A percentile compares a stretch with the other conserved stretches of the same genome.
These are phyloP conservation scores for Chionodraco myersi DNA, from an alignment of 2,113 vertebrate genomes.

Conservation along the genomic window DNA sequence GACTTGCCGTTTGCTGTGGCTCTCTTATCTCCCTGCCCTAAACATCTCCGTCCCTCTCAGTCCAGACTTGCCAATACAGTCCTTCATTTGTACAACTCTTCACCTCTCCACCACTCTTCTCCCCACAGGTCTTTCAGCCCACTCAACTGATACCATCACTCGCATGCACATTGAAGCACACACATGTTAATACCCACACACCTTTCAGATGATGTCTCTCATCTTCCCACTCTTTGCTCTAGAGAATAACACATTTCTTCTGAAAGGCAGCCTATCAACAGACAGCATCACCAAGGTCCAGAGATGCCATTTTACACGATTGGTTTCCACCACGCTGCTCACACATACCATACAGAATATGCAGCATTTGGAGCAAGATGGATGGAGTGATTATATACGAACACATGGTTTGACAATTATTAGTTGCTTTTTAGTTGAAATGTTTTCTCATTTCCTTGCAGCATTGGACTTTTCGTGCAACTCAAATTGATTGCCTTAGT, in stretches of 20 bases:
- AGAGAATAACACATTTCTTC: constrained; percentile 27
- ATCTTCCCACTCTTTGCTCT: neutral
- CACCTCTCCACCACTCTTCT: constrained; percentile 31
- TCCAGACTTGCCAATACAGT: constrained; percentile 42
- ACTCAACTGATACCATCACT: constrained; percentile 12
- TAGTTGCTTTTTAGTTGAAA: constrained; percentile 71
- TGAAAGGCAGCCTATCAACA: constrained; percentile 13
- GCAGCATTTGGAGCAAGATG: constrained; percentile 61
- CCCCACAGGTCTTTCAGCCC: constrained; percentile 29
- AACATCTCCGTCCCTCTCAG: constrained; percentile 46
- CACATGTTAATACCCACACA: constrained; percentile 9
- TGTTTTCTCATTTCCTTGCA: constrained; percentile 73
- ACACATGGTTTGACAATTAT: constrained; percentile 70
- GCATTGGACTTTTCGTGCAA: constrained; percentile 50
- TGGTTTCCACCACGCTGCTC: constrained; percentile 47
- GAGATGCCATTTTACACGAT: constrained; percentile 43
- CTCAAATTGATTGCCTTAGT: constrained; percentile 76
- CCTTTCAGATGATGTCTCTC: constrained; percentile 26
- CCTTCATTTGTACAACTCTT: constrained; percentile 52
- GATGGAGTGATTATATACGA: constrained; percentile 74
- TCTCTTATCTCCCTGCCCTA: constrained; percentile 66
- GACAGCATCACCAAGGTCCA: constrained; percentile 29
- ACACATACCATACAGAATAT: constrained; percentile 21
- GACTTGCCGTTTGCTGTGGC: constrained; percentile 53
- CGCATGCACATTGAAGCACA: neutral